Conservation (phyloP, 2,797 vertebrate genomes). For the Platalea minor region DNA sequence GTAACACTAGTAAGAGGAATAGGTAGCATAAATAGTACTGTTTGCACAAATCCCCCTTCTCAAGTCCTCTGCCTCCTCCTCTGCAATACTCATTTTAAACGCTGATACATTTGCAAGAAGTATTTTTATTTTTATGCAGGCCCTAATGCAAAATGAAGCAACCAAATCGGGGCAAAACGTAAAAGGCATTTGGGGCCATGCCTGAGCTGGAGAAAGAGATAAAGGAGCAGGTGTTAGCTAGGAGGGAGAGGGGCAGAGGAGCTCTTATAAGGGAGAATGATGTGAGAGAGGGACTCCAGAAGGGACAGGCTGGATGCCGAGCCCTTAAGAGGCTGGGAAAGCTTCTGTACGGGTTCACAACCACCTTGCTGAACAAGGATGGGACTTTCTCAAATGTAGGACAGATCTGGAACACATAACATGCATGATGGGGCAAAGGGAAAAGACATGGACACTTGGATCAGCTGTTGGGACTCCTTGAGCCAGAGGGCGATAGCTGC, state of each 20-base stretch:
- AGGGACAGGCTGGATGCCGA: not conserved
- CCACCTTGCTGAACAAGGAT: not conserved
- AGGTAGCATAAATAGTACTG: conserved; percentile 39
- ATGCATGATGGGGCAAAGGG: accelerated
- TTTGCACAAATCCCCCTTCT: conserved; percentile 48
- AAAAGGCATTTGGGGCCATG: conserved; percentile 19
- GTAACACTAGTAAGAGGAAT: conserved; percentile 66
- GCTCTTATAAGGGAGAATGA: not conserved
- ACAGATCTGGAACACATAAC: not conserved
- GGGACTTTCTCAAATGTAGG: not conserved
- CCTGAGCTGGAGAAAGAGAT: conserved; percentile 18
- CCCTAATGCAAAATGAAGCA: not conserved
- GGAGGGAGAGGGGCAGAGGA: not conserved
- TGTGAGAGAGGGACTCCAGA: not conserved
- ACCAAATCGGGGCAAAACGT: not conserved
- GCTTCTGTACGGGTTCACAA: not conserved
- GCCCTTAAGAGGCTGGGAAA: not conserved
- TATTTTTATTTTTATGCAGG: conserved; percentile 32
- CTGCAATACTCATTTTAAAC: conserved; percentile 33
- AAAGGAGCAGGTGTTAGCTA: conserved; percentile 37
- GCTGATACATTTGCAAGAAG: conserved; percentile 6
- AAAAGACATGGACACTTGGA: not conserved
- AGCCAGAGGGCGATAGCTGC: not conserved
- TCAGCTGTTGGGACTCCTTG: not conserved
- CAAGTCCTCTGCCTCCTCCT: conserved; percentile 36